phyloP scores from a whole-genome alignment of 92 coral and sea anemone species.

The Porites cylindrica region DNA sequence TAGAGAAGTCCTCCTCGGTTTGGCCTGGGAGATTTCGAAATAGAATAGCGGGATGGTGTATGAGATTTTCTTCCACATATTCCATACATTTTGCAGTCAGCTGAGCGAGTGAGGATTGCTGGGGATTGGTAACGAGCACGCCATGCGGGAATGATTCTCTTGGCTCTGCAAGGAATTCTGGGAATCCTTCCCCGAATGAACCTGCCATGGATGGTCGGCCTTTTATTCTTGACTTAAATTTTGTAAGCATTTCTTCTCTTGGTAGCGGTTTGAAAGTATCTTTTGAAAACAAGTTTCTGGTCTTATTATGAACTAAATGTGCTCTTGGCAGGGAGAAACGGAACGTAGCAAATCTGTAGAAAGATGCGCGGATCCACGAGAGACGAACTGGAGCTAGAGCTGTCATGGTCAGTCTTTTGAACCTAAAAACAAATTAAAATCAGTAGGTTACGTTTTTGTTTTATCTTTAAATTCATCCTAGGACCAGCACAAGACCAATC shows the following conservation, averaged over 20 bases:
- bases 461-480: no score
- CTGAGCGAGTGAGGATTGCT: conserved; percentile 7
- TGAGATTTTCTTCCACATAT: conserved; percentile 37
- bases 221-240: conserved; percentile 46
- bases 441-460: no score
- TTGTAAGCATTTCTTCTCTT: conserved; percentile 51
- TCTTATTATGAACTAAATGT: no score
- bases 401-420: no score
- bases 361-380: no score
- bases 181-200: conserved; percentile 51
- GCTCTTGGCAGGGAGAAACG: no score
- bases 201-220: conserved; percentile 62
- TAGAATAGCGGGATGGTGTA: conserved; percentile 53
- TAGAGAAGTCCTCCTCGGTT: conserved; percentile 55
- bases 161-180: conserved; percentile 66
- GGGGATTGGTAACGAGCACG: not conserved
- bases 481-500: no score
- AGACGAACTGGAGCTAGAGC: no score
- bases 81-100: conserved; percentile 8
- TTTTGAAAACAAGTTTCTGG: not conserved
- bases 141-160: conserved; percentile 45
- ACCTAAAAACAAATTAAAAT: no score
- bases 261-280: conserved; percentile 21
- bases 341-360: no score
- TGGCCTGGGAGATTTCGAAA: conserved; percentile 67